These are phyloP conservation scores for Dicaeum eximium DNA, from an alignment of 2,113 vertebrate genomes.

Conservation along the genomic window DNA sequence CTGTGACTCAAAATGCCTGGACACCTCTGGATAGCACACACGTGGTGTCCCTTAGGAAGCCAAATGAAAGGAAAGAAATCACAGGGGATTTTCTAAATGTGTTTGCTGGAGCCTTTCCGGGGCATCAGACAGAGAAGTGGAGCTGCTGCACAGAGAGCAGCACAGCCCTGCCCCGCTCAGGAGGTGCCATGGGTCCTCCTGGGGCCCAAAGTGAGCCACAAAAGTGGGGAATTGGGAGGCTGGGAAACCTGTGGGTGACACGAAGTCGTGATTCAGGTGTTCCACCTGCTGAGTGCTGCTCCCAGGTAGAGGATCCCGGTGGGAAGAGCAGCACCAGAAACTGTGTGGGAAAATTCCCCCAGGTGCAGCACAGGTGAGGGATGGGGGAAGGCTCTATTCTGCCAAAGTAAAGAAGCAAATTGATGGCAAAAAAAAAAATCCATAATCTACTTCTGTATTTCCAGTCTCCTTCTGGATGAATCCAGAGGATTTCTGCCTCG, in stretches of 20 bases:
- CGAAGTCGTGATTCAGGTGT: background rate
- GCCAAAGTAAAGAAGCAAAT: background rate
- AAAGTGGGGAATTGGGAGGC: background rate
- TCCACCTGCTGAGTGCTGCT: background rate
- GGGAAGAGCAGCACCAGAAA: background rate
- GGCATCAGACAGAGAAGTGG: rapidly evolving
- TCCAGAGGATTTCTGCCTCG: background rate
- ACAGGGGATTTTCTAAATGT: background rate
- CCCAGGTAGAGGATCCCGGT: rapidly evolving
- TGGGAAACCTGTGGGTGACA: background rate
- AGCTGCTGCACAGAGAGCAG: background rate
- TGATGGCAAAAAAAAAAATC: background rate
- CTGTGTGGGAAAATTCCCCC: background rate
- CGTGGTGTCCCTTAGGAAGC: background rate
- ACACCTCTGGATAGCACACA: background rate
- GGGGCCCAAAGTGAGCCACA: background rate
- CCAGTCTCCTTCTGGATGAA: background rate
- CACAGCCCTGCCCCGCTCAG: background rate
- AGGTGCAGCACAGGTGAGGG: too few species aligned
- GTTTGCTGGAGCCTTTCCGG: background rate
- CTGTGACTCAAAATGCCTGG: background rate
- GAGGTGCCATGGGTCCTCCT: background rate
- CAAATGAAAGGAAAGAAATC: background rate
- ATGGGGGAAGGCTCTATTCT: background rate
- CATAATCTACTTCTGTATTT: background rate